Evolutionary conservation across 2,888 invertebrate genomes (phyloP), one percentile per base, ranked within the genome.

Genomic region (Cosmia trapezina): DNA sequence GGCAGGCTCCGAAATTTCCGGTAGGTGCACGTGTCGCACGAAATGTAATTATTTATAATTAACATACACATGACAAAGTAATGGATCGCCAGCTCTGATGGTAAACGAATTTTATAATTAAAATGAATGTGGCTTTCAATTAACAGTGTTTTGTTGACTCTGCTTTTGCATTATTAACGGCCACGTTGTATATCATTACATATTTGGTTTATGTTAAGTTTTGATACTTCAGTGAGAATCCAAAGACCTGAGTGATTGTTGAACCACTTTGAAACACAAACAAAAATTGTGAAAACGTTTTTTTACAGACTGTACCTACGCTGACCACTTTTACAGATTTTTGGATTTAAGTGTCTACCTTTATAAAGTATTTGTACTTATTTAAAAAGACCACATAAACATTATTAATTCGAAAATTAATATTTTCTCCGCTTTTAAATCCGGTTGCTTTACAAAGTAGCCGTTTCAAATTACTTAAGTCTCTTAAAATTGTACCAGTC

Each of bases 1-100:
- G n/a, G n/a, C n/a, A 49, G 43, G 22, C 14, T 47, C 19, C 14
- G n/a, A n/a, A n/a, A n/a, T 64, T 49, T 64, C 37, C 51, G 8
- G 0, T 28, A 51, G 7, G 0, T 33, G 49, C 70, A 64, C 19
- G 19, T 56, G 28, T 17, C 64, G n/a, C 28, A 37, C 14, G 11
- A 61, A 54, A 4, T 22, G 33, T 53, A 33, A 49, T 73, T 56
- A 14, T 76, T 54, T 61, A 11, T 37, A 78, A 59, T 63, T 71
- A 45, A 71, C 72, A 47, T 7, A 22, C 9, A 78, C 43, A 59
- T 71, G 51, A 71, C 72, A 53, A 11, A 19, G 9, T 47, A 41
- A 78, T 57, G 41, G 4, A 45, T 51, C 1, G 28, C 12, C 9
- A 51, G 22, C 12, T 49, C 17, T 43, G 47, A 28, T n/a, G 2